Evolutionary conservation across 2,797 vertebrate genomes (phyloP), one percentile per base, ranked within the genome.

Genomic region (Chaetophractus vellerosus): DNA sequence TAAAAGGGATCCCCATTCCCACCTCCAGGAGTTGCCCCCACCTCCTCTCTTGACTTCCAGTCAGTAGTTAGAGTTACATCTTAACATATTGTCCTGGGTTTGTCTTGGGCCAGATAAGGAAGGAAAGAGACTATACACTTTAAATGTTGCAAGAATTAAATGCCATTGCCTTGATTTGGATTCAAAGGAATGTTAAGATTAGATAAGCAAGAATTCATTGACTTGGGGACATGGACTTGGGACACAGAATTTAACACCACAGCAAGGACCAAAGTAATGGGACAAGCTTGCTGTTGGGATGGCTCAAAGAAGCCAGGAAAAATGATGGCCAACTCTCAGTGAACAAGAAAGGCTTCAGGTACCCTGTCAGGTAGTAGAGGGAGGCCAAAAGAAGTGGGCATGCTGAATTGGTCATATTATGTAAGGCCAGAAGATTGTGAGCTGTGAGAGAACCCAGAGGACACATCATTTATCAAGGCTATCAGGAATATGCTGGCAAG

Each of bases 291-390:
- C 11, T 16, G 2, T 55, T 6, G n/a, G 72, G 11, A 10, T 26
- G 6, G 48, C 61, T 88, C 61, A 23, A 11, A 36, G 45, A 63
- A 16, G 59, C 45, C 72, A 31, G 59, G 36, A 28, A 31, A 50
- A 21, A 50, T 9, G 4, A 52, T 1, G 0, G 59, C 41, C 45
- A 12, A 14, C 7, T 9, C 2, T 50, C 18, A 0, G n/a, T 0
- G 11, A 63, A 11, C 4, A 21, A 45, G 86, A 15, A 21, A 14
- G 0, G 5, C 68, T 4, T 18, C 1, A 6, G 26, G 6, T 41
- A 18, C 10, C 33, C 74, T 50, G 9, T 50, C 48, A 50, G 11
- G 48, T 50, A 50, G 48, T 11, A 50, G 48, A 50, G 18, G 15
- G 16, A n/a, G 26, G 71, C 45, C 71, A 10, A 6, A 1, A 18